Evolutionary conservation across 2,113 vertebrate genomes (phyloP).

Genomic region (Typhlomys cinereus): DNA sequence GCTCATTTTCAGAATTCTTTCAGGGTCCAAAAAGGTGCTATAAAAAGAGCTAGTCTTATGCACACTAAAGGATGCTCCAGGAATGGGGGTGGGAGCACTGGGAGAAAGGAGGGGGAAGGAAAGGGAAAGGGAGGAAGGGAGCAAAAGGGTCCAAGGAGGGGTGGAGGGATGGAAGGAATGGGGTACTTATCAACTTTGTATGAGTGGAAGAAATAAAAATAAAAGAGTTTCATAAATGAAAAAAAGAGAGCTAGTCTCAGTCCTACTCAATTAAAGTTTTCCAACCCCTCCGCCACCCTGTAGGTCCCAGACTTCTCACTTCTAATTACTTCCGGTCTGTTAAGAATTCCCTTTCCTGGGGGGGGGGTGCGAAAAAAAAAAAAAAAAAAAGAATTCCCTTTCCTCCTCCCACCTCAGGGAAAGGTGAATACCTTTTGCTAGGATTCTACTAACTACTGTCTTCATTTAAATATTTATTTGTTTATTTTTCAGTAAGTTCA

Average conservation of each 20-base stretch:
- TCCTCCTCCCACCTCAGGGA: neutral
- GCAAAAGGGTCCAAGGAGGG: no score
- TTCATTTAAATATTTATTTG: neutral
- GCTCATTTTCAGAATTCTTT: neutral
- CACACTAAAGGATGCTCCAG: no score
- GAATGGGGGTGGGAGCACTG: no score
- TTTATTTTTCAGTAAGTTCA: no score
- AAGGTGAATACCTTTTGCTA: neutral
- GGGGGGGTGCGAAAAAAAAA: no score
- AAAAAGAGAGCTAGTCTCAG: neutral
- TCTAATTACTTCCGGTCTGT: neutral
- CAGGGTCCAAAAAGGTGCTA: neutral
- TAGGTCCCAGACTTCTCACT: neutral
- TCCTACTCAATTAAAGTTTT: neutral
- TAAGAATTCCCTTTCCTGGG: neutral
- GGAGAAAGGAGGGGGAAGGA: no score
- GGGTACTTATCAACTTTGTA: neutral
- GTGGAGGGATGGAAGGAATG: no score
- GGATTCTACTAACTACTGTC: neutral
- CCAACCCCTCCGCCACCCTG: neutral
- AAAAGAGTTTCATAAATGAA: no score
- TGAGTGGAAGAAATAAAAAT: no score
- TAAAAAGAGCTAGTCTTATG: no score
- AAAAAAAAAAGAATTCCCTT: neutral
- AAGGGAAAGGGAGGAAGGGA: no score